Percentiles rank a stretch among this genome's conserved stretches.
Evolutionary conservation across 2,797 vertebrate genomes (phyloP).

Genomic region (Oceanodroma leucorhoa): DNA sequence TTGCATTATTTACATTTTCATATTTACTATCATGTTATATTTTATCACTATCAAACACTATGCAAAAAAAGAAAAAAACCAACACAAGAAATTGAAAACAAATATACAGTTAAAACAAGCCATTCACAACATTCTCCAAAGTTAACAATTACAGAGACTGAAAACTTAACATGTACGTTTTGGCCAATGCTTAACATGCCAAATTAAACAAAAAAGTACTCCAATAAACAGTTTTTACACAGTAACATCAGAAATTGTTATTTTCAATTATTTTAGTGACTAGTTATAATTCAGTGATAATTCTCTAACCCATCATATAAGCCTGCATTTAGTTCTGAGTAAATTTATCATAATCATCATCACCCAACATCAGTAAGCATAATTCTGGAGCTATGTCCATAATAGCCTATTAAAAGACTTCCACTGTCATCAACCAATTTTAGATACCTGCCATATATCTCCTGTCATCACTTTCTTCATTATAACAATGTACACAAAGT

Average conservation of each 20-base stretch:
- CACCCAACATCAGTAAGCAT: not conserved
- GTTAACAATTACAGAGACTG: not conserved
- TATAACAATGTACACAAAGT: not conserved
- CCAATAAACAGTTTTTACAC: not conserved
- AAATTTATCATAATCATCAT: not conserved
- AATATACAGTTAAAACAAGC: not conserved
- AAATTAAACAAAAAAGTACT: not conserved
- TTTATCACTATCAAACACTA: not conserved
- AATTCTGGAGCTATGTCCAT: not conserved
- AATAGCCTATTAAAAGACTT: not conserved
- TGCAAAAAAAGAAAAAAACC: not conserved
- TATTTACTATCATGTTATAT: not conserved
- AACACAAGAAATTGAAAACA: not conserved
- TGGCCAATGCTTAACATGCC: not conserved
- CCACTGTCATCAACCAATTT: not conserved
- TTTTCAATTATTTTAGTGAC: not conserved
- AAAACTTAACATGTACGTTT: not conserved
- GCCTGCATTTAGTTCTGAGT: not conserved
- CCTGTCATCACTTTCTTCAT: not conserved
- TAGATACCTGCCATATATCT: fast-evolving
- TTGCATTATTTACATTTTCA: not conserved
- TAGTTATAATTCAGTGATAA: not conserved
- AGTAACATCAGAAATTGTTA: not conserved
- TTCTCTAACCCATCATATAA: not conserved
- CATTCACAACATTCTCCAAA: not conserved